Percentiles rank a stretch among this genome's conserved stretches.
Evolutionary conservation across 2,797 vertebrate species (phyloP).

Genomic region (Phoebastria nigripes): DNA sequence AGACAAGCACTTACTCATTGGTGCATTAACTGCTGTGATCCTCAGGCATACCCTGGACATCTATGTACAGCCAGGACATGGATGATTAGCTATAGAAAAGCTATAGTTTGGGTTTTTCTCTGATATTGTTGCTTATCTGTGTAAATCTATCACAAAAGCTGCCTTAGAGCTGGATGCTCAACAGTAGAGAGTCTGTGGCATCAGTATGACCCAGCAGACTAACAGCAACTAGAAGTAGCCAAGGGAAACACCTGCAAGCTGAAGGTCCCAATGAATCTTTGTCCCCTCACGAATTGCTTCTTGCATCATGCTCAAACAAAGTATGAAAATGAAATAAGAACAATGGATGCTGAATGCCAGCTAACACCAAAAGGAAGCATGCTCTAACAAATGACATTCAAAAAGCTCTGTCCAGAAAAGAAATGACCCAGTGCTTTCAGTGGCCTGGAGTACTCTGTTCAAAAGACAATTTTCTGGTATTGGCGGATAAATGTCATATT

Average conservation of each 20-base stretch:
- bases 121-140: neutral
- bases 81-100: neutral
- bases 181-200: neutral
- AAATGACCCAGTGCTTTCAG: neutral
- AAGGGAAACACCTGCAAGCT: neutral
- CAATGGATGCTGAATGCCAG: neutral
- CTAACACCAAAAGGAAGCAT: neutral
- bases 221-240: neutral
- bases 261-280: neutral
- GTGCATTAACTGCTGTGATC: neutral
- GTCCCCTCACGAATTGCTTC: neutral
- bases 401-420: neutral
- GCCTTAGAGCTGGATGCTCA: neutral
- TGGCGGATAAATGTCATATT: neutral
- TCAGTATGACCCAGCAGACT: neutral
- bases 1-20: neutral
- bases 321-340: neutral
- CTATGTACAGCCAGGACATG: rapidly evolving
- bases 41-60: neutral
- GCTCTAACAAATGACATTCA: neutral
- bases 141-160: neutral
- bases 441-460: neutral
- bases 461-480: neutral
- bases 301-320: rapidly evolving
- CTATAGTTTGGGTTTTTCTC: neutral